Evolutionary conservation across 2,113 vertebrate species (phyloP).

Genomic region (Recurvirostra avosetta): DNA sequence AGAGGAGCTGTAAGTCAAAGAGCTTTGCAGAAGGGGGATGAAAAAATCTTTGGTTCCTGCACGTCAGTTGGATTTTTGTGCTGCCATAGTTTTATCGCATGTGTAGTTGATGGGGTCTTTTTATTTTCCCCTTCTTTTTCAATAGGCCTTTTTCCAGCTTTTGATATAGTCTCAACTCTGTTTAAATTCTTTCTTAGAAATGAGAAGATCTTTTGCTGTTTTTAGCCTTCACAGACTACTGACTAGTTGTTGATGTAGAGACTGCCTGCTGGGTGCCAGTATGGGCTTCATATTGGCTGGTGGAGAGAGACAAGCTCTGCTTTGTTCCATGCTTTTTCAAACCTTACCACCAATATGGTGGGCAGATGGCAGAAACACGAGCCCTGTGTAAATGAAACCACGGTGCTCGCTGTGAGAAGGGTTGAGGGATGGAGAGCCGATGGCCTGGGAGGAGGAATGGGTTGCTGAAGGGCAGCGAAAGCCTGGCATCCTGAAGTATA

Average conservation of each 20-base stretch:
- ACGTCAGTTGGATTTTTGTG: neutral
- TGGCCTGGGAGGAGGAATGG: neutral
- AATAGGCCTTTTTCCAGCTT: neutral
- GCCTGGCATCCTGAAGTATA: neutral
- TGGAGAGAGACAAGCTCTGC: conserved; percentile 12
- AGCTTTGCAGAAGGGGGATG: neutral
- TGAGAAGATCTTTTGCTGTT: neutral
- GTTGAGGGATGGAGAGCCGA: neutral
- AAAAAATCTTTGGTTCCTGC: neutral
- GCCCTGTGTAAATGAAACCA: neutral
- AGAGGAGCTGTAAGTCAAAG: neutral
- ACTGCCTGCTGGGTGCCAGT: conserved; percentile 40
- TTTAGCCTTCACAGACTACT: neutral
- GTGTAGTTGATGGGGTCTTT: neutral
- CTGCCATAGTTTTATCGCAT: neutral
- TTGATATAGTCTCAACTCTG: neutral
- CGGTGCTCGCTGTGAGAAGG: neutral
- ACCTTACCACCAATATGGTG: neutral
- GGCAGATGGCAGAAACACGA: conserved; percentile 8
- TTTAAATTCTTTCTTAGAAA: neutral
- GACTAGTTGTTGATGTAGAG: conserved; percentile 11
- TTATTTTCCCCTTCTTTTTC: neutral
- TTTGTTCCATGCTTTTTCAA: neutral
- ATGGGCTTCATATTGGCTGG: neutral
- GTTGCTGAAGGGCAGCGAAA: neutral